phyloP scores from a whole-genome alignment of 2,888 invertebrate species.

The Lithophane leautieri region DNA sequence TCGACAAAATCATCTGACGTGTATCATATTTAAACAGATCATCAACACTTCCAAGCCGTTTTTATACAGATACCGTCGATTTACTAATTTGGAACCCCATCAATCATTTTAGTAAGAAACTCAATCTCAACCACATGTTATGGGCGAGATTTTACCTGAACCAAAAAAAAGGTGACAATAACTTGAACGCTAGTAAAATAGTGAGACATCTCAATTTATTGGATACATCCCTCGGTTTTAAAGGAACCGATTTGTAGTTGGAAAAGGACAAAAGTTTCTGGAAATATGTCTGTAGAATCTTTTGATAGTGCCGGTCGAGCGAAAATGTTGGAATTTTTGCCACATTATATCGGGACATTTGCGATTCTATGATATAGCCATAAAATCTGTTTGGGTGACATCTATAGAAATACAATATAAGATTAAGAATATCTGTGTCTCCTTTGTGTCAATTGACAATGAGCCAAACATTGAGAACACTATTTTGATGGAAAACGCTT shows the following conservation, averaged over 20 bases:
- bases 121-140: constrained; percentile 83
- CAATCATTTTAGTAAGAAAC: constrained; percentile 85
- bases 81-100: constrained; percentile 84
- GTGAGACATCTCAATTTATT: constrained; percentile 88
- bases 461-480: constrained; percentile 2
- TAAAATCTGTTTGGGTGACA: constrained; percentile 57
- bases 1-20: constrained; percentile 69
- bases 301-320: constrained; percentile 74
- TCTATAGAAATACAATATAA: constrained; percentile 45
- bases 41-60: constrained; percentile 77
- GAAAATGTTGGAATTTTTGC: constrained; percentile 52
- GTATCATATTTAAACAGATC: constrained; percentile 76
- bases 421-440: constrained; percentile 51
- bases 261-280: constrained; percentile 64
- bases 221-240: constrained; percentile 71
- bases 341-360: constrained; percentile 49
- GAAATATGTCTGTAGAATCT: constrained; percentile 62
- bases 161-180: constrained; percentile 86
- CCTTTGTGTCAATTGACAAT: constrained; percentile 32
- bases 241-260: constrained; percentile 70
- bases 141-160: constrained; percentile 83
- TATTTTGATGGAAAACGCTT: constrained; percentile 33
- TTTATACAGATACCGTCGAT: constrained; percentile 75
- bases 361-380: constrained; percentile 55
- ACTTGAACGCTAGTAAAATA: constrained; percentile 82